These are phyloP conservation scores for Fulmarus glacialis DNA, from an alignment of 2,113 vertebrate species.

Conservation along the genomic window DNA sequence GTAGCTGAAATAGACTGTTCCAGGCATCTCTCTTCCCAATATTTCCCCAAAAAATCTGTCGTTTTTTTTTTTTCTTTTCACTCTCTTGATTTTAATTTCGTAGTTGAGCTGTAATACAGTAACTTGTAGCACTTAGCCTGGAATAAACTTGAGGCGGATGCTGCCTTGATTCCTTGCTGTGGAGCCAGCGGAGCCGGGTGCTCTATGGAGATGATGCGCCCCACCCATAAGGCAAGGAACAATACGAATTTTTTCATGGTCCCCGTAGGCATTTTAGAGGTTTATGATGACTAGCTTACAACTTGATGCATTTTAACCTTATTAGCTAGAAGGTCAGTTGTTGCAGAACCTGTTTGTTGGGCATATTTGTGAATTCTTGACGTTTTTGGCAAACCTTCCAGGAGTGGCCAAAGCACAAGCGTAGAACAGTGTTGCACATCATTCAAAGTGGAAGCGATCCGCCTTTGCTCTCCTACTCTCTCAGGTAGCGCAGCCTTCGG, in stretches of 20 bases:
- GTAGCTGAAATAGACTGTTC: neutral
- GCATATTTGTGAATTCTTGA: slow-evolving; percentile 27
- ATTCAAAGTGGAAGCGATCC: neutral
- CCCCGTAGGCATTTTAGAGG: neutral
- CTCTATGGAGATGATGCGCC: neutral
- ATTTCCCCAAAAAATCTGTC: neutral
- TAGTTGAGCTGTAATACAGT: neutral
- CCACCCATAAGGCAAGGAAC: slow-evolving; percentile 6
- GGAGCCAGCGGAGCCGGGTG: neutral
- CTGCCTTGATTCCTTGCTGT: neutral
- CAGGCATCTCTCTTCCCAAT: neutral
- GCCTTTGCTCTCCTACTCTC: neutral
- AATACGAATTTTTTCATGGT: neutral
- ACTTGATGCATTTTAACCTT: neutral
- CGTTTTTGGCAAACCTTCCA: neutral
- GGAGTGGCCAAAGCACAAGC: neutral
- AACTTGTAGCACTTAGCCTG: neutral
- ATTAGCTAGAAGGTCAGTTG: neutral
- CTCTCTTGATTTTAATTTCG: neutral
- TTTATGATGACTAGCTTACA: neutral
- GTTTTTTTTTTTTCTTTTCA: neutral
- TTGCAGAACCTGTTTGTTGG: slow-evolving; percentile 25
- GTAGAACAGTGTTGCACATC: neutral
- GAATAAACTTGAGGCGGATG: neutral
- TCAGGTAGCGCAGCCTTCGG: neutral